Evolutionary conservation across 2,888 invertebrate species (phyloP), one percentile per base, ranked within the genome.

Genomic region (Cordilura impudica): DNA sequence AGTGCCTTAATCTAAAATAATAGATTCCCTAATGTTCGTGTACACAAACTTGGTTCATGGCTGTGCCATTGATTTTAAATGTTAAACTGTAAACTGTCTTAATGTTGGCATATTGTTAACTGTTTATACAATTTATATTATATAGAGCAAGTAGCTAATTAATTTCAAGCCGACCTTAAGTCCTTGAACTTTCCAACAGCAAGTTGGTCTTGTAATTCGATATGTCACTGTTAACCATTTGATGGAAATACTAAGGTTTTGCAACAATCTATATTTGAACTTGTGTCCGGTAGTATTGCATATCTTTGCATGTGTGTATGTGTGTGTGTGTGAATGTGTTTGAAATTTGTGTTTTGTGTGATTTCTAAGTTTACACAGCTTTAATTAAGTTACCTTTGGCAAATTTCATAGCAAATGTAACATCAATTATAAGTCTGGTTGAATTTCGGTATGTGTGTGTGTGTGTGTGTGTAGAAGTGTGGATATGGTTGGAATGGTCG

Each of bases 321-420:
- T 26, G 10, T 29, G 14, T 3, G 10, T 7, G n/a, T 45, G 4
- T 63, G 35, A 12, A 26, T 53, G 18, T 65, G 58, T 47, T 7
- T 56, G 18, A 39, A 23, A 29, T 45, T 63, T 71, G 69, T 39
- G 39, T 72, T 74, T 49, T 63, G 26, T 79, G 67, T 75, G 67
- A 80, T 69, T 76, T 58, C 58, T 31, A 76, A 80, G 80, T 80
- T 72, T 78, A 78, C 76, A 73, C 73, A 81, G 73, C 60, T 81
- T 81, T 78, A 78, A 78, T 78, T 78, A 78, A 74, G 78, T 78
- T 78, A 78, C 78, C 78, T 74, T 74, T 78, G 70, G 78, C 78
- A 78, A 78, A 74, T 78, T 78, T 78, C 71, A 66, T 61, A 74
- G 65, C 65, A 74, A 78, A 74, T 74, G 78, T 74, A 70, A 78